phyloP scores from a whole-genome alignment of 2,797 vertebrate genomes.

The Tamandua tetradactyla region DNA sequence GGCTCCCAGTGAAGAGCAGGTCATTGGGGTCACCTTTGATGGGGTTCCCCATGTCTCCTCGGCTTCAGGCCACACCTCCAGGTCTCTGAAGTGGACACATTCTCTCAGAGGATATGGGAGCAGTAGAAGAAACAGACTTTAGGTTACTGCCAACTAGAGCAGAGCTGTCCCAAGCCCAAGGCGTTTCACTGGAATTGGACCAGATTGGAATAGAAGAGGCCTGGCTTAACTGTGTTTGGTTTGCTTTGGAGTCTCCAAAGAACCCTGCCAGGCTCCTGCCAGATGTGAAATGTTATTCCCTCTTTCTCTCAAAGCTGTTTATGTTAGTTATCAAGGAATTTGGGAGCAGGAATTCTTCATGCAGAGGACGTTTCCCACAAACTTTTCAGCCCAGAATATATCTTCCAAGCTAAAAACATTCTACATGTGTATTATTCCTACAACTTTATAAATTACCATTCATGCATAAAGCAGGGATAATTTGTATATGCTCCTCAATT shows the following conservation, averaged over 20 bases:
- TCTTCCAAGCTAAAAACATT: conserved; percentile 51
- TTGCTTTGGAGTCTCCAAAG: conserved; percentile 51
- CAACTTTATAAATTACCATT: conserved; percentile 27
- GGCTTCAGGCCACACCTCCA: not conserved
- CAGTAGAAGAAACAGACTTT: conserved; percentile 52
- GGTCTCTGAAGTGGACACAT: not conserved
- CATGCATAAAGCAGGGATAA: not conserved
- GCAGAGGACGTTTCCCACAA: conserved; percentile 52
- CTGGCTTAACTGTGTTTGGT: conserved; percentile 30
- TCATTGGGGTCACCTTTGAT: not conserved
- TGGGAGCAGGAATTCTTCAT: conserved; percentile 40
- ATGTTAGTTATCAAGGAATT: conserved; percentile 47
- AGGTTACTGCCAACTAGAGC: conserved; percentile 59
- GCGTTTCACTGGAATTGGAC: conserved; percentile 54
- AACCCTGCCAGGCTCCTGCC: conserved; percentile 34
- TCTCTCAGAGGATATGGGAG: conserved; percentile 39
- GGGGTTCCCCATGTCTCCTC: not conserved
- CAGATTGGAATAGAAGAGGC: conserved; percentile 25
- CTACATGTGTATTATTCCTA: not conserved
- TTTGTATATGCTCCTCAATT: conserved; percentile 8
- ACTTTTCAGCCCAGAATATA: conserved; percentile 39
- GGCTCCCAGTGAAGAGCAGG: not conserved
- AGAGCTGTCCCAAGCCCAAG: conserved; percentile 45
- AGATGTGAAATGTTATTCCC: not conserved
- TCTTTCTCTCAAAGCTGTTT: conserved; percentile 52